A percentile compares a stretch with the other conserved stretches of the same genome.
Evolutionary conservation across 1,140 invertebrate genomes (phyloP).

Genomic region (Brachystomella parvula): DNA sequence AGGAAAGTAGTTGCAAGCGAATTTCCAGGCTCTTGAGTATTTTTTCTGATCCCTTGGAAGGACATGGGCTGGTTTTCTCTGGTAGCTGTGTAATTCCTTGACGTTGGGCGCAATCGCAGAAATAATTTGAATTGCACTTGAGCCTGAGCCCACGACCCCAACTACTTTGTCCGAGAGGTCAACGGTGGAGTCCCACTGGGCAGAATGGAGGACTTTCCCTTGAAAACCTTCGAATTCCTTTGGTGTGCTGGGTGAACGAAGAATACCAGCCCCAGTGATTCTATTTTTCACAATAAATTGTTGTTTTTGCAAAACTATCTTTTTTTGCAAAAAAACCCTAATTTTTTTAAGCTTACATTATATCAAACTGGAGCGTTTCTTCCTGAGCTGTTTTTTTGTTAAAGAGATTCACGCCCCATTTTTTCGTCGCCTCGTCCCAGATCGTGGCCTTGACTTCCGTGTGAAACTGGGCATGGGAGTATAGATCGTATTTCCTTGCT

Average conservation of each 20-base stretch:
- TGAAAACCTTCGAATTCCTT: slow-evolving; percentile 22
- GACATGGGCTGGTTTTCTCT: slow-evolving; percentile 22
- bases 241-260: slow-evolving; percentile 23
- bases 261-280: slow-evolving; percentile 18
- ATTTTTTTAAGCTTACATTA: slow-evolving; percentile 14
- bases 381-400: background rate
- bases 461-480: slow-evolving; percentile 11
- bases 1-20: slow-evolving; percentile 1
- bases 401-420: slow-evolving; percentile 18
- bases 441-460: slow-evolving; percentile 13
- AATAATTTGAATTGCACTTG: slow-evolving; percentile 28
- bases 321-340: background rate
- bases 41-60: background rate
- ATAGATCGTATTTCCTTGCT: slow-evolving; percentile 24
- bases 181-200: slow-evolving; percentile 23
- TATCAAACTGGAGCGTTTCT: slow-evolving; percentile 13
- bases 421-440: slow-evolving; percentile 21
- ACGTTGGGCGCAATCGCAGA: slow-evolving; percentile 22
- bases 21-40: background rate
- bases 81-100: slow-evolving; percentile 23
- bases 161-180: slow-evolving; percentile 23
- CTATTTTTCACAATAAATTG: slow-evolving; percentile 11
- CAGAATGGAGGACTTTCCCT: slow-evolving; percentile 19
- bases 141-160: slow-evolving; percentile 27
- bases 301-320: background rate